phyloP scores from a whole-genome alignment of 2,113 vertebrate genomes.

The Motacilla alba region DNA sequence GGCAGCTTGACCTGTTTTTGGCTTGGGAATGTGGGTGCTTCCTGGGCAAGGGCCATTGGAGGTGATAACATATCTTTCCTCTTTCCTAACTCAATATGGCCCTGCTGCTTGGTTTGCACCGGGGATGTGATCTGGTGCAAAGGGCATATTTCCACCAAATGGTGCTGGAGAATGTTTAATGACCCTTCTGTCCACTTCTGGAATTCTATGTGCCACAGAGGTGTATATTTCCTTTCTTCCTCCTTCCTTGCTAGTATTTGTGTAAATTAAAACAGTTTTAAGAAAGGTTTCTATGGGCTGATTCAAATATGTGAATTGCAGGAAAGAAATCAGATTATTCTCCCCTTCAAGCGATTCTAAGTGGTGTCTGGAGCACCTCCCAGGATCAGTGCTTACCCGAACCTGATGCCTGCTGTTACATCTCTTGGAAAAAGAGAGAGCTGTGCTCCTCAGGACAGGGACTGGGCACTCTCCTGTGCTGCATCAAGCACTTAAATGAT shows the following conservation, averaged over 20 bases:
- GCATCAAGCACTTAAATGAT: neutral
- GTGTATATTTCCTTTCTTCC: neutral
- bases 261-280: neutral
- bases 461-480: neutral
- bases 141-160: neutral
- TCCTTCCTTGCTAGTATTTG: neutral
- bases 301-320: neutral
- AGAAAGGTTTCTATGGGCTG: neutral
- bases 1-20: neutral
- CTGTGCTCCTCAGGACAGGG: neutral
- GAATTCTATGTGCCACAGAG: neutral
- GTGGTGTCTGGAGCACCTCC: neutral
- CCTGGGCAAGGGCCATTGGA: neutral
- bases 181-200: neutral
- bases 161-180: neutral
- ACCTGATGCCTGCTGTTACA: neutral
- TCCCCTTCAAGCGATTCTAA: neutral
- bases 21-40: neutral
- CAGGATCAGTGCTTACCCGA: neutral
- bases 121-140: neutral
- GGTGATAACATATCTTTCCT: neutral
- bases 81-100: neutral
- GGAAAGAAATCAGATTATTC: neutral
- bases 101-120: neutral
- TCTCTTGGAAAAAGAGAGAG: neutral